A percentile compares a stretch with the other conserved stretches of the same genome.
Conservation (phyloP, 2,113 vertebrate genomes). For the Ellobius talpinus region DNA sequence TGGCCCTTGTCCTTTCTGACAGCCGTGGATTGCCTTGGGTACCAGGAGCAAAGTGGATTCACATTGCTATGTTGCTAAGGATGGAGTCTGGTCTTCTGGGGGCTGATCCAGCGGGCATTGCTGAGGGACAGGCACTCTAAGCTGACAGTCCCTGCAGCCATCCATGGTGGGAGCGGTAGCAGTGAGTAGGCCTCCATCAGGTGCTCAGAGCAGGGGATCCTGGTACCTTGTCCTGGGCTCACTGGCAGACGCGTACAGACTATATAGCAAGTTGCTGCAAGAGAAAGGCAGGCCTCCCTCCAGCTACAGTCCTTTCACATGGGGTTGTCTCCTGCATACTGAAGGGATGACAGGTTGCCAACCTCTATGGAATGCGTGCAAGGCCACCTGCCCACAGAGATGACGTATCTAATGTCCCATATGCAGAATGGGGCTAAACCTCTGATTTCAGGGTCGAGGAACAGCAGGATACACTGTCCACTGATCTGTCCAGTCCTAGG, state of each 20-base stretch:
- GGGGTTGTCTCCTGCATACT: background rate
- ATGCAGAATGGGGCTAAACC: background rate
- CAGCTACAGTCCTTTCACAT: background rate
- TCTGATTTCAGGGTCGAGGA: no score
- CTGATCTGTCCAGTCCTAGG: background rate
- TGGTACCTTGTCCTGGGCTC: background rate
- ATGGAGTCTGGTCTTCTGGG: background rate
- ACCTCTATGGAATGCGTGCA: background rate
- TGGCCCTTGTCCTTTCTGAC: background rate
- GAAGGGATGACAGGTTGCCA: no score
- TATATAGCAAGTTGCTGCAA: background rate
- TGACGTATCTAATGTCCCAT: background rate
- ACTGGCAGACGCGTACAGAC: no score
- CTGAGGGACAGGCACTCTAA: background rate
- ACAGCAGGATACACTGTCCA: background rate
- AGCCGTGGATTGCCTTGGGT: background rate
- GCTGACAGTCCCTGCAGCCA: background rate
- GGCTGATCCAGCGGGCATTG: background rate
- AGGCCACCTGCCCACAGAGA: background rate
- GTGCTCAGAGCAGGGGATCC: background rate
- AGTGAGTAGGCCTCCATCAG: background rate
- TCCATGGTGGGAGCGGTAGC: no score
- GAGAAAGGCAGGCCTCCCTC: background rate
- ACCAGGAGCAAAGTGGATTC: background rate
- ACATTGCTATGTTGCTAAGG: background rate